Base-by-base conservation (phyloP, 2,113 vertebrate genomes). In the Siniperca chuatsi region DNA sequence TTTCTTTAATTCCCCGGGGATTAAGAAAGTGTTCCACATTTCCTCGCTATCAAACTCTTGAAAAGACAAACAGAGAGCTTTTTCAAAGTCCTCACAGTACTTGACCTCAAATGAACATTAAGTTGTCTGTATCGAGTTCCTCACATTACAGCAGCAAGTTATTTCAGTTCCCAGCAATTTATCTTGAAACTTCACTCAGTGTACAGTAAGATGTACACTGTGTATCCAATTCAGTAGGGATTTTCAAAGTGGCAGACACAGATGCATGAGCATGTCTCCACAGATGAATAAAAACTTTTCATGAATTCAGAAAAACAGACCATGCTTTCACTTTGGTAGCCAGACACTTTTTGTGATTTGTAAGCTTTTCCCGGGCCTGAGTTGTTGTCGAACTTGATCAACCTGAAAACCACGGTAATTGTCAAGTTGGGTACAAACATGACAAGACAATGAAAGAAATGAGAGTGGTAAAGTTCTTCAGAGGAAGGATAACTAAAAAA, bases 1-100 rank as follows among this genome's bases (percentile, higher is more conserved):
- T 87, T 92, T 90, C 86, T 91, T 93, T 92, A 95, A 92, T 93
- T 93, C 90, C 87, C 66, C 5, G 25, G 46, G 89, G 89, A 93
- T 95, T 93, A 94, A 89, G 76, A 82, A 90, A 89, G 83, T 83
- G 77, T 87, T 90, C 82, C 80, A 84, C 73, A 61, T 88, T 86
- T 90, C 73, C 77, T 78, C 8, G 64, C 83, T 88, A 89, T 90
- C 87, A 90, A 78, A 88, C 52, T 85, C 71, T 75, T 90, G 74
- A 90, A 92, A 87, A 83, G 80, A 76, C 65, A 66, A 90, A 87
- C 81, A 70, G 70, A 81, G 75, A 89, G 89, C 87, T 92, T 91
- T 90, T 87, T 89, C 60, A 73, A 83, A 90, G 54, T 89, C 79
- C 81, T 81, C 54, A 75, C 71, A 81, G 82, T 75, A 85, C 83